phyloP scores from a whole-genome alignment of 2,888 invertebrate genomes.

The Leptinotarsa tumamoca region DNA sequence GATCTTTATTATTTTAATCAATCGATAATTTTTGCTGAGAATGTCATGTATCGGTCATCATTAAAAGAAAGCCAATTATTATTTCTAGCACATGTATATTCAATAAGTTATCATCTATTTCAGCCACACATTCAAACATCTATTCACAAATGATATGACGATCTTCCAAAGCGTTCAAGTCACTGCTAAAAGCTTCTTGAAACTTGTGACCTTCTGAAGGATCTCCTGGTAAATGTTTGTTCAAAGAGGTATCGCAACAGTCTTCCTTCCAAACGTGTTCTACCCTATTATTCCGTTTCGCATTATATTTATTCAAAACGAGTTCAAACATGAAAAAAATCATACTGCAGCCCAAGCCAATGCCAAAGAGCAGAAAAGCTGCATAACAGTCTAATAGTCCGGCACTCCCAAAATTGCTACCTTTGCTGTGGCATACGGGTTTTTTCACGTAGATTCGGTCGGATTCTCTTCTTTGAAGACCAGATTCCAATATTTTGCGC shows the following conservation, averaged over 20 bases:
- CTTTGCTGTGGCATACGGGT: conserved; percentile 71
- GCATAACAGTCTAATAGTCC: conserved; percentile 71
- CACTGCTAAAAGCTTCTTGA: not conserved
- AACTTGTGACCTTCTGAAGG: not conserved
- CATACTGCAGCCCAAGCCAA: conserved; percentile 40
- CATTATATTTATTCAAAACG: conserved; percentile 25
- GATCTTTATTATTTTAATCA: no score
- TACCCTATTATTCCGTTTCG: not conserved
- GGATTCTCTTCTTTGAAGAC: conserved; percentile 71
- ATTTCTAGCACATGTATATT: no score
- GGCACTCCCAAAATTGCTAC: conserved; percentile 74
- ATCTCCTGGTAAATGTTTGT: not conserved
- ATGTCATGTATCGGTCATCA: no score
- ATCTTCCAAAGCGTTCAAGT: not conserved
- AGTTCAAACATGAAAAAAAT: conserved; percentile 39
- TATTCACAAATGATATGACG: no score
- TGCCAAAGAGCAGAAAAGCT: conserved; percentile 61
- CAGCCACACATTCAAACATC: no score
- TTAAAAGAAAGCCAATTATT: no score
- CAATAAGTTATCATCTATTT: no score
- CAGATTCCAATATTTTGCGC: conserved; percentile 69
- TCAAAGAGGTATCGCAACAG: not conserved
- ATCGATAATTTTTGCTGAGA: no score
- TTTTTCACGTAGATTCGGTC: conserved; percentile 71
- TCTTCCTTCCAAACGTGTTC: not conserved